These are phyloP conservation scores for Ceratotherium simum DNA, from an alignment of 2,113 vertebrate species.

Conservation along the genomic window DNA sequence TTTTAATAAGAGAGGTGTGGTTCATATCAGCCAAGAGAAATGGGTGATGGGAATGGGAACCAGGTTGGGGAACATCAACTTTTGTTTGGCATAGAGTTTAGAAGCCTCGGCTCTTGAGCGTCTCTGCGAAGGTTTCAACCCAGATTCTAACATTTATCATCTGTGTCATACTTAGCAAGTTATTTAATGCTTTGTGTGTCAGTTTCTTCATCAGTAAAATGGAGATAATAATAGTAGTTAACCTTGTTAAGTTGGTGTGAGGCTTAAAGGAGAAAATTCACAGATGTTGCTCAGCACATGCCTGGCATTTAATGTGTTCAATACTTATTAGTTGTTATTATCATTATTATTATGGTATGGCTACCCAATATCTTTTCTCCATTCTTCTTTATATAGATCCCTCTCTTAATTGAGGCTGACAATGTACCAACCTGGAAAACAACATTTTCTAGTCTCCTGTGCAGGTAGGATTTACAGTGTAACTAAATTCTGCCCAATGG, in stretches of 20 bases:
- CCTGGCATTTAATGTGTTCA: not conserved
- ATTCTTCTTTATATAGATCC: not conserved
- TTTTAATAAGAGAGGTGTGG: not conserved
- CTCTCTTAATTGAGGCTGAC: not conserved
- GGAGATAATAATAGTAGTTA: not conserved
- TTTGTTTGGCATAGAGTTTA: not conserved
- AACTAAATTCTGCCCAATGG: not conserved
- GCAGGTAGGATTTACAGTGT: not conserved
- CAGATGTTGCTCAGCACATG: not conserved
- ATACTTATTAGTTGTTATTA: not conserved
- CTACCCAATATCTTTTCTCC: not conserved
- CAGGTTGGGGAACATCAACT: not conserved
- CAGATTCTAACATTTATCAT: not conserved
- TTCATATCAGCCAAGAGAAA: not conserved
- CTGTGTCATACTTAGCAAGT: not conserved
- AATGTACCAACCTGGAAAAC: not conserved
- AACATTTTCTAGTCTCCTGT: not conserved
- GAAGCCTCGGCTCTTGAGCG: not conserved
- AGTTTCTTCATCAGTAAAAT: not conserved
- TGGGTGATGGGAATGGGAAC: not conserved
- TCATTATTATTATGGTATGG: not conserved
- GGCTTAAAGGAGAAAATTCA: not conserved
- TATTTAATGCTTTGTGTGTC: not conserved
- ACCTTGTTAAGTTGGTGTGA: not conserved
- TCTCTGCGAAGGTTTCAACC: not conserved